A percentile compares a stretch with the other conserved stretches of the same genome.
These are phyloP conservation scores for Dendronephthya gigantea DNA, from an alignment of 64 coral and sea anemone species.

Conservation along the genomic window DNA sequence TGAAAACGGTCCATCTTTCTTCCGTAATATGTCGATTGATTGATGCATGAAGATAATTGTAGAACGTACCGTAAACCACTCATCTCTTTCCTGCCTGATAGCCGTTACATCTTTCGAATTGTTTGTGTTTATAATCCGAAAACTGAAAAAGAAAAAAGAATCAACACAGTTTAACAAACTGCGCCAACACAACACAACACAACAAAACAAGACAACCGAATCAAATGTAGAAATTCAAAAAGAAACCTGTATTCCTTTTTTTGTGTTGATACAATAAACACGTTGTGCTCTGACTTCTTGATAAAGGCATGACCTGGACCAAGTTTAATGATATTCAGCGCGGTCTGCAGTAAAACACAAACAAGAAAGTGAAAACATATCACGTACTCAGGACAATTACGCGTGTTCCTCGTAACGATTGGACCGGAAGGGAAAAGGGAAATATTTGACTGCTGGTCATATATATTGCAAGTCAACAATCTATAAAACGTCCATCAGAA, in stretches of 20 bases:
- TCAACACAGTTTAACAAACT: too few relatives aligned
- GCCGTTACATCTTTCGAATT: constrained; percentile 52
- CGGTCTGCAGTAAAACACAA: constrained; percentile 27
- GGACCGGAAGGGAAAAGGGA: too few relatives aligned
- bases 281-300: constrained; percentile 66
- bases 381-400: background rate
- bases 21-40: too few relatives aligned
- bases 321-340: constrained; percentile 83
- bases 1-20: too few relatives aligned
- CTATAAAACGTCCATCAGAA: too few relatives aligned
- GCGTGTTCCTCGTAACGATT: too few relatives aligned
- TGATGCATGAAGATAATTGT: background rate
- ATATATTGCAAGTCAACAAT: background rate
- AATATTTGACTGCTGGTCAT: too few relatives aligned
- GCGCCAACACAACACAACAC: too few relatives aligned
- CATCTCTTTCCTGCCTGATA: constrained; percentile 69
- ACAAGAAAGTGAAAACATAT: background rate
- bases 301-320: constrained; percentile 81
- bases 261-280: constrained; percentile 73
- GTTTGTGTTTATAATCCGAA: constrained; percentile 75
- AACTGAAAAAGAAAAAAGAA: constrained; percentile 31
- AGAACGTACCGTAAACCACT: constrained; percentile 63
- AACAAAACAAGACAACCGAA: background rate
- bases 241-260: constrained; percentile 94
- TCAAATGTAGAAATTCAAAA: background rate